A percentile compares a stretch with the other conserved stretches of the same genome.
phyloP scores from a whole-genome alignment of 2,797 vertebrate species.

The Rhinoraja longicauda region DNA sequence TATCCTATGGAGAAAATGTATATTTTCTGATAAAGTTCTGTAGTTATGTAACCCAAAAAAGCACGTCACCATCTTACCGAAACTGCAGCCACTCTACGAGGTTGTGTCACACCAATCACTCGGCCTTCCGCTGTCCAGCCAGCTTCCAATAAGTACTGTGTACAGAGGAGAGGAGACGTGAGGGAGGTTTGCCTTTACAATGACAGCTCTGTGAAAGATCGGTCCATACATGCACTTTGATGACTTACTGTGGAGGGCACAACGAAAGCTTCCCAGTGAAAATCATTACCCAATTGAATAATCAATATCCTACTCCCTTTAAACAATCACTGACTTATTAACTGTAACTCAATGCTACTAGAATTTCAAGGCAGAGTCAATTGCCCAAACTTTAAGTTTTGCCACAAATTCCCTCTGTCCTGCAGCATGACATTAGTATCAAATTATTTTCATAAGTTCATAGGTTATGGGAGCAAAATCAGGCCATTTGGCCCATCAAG shows the following conservation, averaged over 20 bases:
- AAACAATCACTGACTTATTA: not conserved
- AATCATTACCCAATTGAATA: too few relatives aligned
- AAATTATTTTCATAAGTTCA: too few relatives aligned
- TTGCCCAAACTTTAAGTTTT: not conserved
- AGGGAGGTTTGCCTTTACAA: not conserved
- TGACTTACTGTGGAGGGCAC: not conserved
- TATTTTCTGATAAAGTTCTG: not conserved
- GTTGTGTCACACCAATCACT: slow-evolving; percentile 92
- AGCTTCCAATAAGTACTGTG: slow-evolving; percentile 89
- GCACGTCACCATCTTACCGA: slow-evolving; percentile 68
- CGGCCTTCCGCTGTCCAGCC: slow-evolving; percentile 94
- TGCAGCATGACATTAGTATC: not conserved
- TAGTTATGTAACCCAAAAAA: not conserved
- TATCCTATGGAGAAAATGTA: not conserved
- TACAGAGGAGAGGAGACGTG: not conserved
- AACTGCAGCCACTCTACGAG: slow-evolving; percentile 88
- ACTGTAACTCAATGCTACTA: not conserved
- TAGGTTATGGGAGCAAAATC: too few relatives aligned
- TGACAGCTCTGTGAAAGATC: not conserved
- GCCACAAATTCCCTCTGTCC: not conserved
- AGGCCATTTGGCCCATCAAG: too few relatives aligned
- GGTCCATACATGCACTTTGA: not conserved
- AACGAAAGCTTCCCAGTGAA: not conserved
- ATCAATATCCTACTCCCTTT: not conserved
- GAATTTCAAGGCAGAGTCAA: not conserved